Conservation (phyloP, 2,113 vertebrate species). For the Noctilio leporinus region DNA sequence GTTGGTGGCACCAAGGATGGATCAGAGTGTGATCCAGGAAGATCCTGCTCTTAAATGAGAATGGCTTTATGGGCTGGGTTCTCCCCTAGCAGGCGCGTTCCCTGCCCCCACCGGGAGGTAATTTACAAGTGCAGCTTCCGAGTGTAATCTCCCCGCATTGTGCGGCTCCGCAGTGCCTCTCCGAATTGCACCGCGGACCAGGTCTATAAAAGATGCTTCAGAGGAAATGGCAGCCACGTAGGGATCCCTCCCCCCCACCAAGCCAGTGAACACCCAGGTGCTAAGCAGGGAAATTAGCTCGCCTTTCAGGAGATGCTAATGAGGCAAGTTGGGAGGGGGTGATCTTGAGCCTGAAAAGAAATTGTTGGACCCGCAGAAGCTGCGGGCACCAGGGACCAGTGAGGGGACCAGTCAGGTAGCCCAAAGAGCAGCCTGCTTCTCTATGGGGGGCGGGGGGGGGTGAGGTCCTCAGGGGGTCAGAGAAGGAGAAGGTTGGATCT, state of each 20-base stretch:
- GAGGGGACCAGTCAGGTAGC: not conserved
- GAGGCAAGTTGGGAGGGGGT: not conserved
- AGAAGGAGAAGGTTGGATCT: not conserved
- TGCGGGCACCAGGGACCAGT: not conserved
- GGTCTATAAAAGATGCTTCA: not conserved
- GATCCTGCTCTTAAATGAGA: conserved; percentile 12
- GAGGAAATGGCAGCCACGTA: not conserved
- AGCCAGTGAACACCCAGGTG: not conserved
- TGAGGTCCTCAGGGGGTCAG: not conserved
- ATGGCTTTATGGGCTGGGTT: not conserved
- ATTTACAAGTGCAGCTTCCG: conserved; percentile 23
- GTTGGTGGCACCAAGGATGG: not conserved
- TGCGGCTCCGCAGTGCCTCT: not conserved
- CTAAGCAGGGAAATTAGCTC: conserved; percentile 6
- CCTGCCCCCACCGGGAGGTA: conserved; percentile 38
- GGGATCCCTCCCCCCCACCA: not conserved
- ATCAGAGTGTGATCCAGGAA: not conserved
- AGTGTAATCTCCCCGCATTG: conserved; percentile 3
- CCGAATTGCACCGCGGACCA: not conserved
- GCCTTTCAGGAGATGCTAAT: conserved; percentile 36
- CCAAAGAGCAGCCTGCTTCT: not conserved
- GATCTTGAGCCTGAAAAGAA: not conserved
- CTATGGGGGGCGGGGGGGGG: too few relatives aligned
- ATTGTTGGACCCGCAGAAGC: not conserved
- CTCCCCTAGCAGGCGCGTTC: not conserved